phyloP scores from a whole-genome alignment of 2,113 vertebrate species.

The Leucoraja erinaceus region DNA sequence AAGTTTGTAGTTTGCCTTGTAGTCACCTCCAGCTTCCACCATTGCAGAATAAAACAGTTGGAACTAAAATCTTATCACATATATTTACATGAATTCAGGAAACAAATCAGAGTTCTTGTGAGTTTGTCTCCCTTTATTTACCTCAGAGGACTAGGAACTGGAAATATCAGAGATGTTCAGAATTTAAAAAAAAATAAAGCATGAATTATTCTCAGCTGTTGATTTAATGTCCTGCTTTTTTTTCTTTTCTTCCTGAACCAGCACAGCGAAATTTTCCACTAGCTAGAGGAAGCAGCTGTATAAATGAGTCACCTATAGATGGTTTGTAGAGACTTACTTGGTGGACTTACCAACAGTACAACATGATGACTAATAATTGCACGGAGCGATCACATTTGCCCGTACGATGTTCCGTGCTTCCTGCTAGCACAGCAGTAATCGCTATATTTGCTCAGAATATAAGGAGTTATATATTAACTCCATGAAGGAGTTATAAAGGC shows the following conservation, averaged over 20 bases:
- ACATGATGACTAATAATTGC: background rate
- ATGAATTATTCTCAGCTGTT: background rate
- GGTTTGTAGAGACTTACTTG: background rate
- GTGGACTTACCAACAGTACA: background rate
- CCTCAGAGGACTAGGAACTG: background rate
- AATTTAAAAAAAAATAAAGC: background rate
- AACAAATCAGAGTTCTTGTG: background rate
- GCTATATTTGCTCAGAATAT: background rate
- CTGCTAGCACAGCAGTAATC: background rate
- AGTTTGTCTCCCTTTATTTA: background rate
- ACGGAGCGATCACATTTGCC: background rate
- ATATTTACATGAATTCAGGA: background rate
- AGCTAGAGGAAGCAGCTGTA: background rate
- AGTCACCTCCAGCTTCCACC: background rate
- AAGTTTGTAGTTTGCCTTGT: background rate
- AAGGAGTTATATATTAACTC: slow-evolving; percentile 1
- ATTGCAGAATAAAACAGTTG: background rate
- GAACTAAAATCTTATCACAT: background rate
- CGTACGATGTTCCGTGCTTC: background rate
- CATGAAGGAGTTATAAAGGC: background rate
- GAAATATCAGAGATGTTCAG: background rate
- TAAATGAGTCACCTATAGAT: background rate
- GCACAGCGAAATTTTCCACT: background rate
- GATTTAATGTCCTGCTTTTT: background rate
- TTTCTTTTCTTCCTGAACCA: background rate